Conservation (phyloP, 2,888 invertebrate genomes). For the Nephrocerus scutellatus region DNA sequence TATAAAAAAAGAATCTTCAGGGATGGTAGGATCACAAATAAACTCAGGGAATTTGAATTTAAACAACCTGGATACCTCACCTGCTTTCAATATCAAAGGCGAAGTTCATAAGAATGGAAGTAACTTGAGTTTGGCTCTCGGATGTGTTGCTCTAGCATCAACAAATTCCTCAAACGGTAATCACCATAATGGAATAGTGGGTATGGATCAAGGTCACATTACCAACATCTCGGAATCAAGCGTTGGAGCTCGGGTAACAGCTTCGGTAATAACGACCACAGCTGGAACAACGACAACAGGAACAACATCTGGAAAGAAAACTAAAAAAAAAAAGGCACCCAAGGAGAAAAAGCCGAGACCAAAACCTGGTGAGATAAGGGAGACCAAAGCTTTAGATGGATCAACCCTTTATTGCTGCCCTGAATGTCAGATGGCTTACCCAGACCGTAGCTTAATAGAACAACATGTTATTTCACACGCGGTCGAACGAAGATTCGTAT, state of each 20-base stretch:
- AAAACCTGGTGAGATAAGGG: constrained; percentile 51
- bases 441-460: constrained; percentile 73
- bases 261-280: constrained; percentile 47
- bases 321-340: constrained; percentile 53
- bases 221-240: constrained; percentile 39
- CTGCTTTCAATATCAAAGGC: constrained; percentile 40
- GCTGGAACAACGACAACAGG: constrained; percentile 37
- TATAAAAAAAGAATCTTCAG: constrained; percentile 48
- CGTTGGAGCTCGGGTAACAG: constrained; percentile 28
- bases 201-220: constrained; percentile 42
- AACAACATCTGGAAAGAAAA: constrained; percentile 42
- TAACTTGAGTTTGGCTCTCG: constrained; percentile 46
- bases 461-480: constrained; percentile 84
- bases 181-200: constrained; percentile 38
- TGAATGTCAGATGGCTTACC: constrained; percentile 85
- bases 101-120: constrained; percentile 47
- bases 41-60: constrained; percentile 44
- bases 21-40: constrained; percentile 38
- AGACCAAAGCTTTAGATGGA: constrained; percentile 65
- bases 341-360: constrained; percentile 76
- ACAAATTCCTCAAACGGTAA: constrained; percentile 31
- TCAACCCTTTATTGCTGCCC: constrained; percentile 81
- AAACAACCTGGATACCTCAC: constrained; percentile 35
- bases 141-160: constrained; percentile 40
- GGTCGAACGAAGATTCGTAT: constrained; percentile 75